phyloP scores from a whole-genome alignment of 2,113 vertebrate species.

The Oxyruncus cristatus region DNA sequence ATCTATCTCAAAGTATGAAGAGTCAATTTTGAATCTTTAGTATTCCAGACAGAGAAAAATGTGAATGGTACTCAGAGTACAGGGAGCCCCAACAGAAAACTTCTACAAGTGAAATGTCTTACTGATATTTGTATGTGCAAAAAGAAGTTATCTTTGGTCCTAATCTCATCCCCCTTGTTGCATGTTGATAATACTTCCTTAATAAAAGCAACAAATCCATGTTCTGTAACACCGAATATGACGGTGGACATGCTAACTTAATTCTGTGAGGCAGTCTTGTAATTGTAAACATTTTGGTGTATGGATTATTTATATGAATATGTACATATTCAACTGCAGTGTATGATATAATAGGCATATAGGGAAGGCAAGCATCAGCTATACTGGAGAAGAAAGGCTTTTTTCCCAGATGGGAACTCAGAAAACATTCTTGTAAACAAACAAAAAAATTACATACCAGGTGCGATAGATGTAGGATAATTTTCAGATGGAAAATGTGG shows the following conservation, averaged over 20 bases:
- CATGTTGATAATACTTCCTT: background rate
- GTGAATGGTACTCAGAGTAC: background rate
- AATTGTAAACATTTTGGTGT: background rate
- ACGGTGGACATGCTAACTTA: background rate
- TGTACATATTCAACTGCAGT: background rate
- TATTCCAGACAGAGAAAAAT: background rate
- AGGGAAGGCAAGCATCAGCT: background rate
- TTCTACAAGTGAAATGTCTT: background rate
- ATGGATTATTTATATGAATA: background rate
- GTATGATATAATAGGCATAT: no score
- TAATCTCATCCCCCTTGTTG: background rate
- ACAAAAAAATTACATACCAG: background rate
- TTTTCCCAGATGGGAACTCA: background rate
- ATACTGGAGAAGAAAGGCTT: background rate
- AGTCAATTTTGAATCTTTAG: background rate
- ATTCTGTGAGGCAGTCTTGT: background rate
- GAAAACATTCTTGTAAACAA: background rate
- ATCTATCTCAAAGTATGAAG: background rate
- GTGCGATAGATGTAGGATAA: background rate
- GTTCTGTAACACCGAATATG: background rate
- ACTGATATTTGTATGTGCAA: background rate
- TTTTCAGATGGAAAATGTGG: background rate
- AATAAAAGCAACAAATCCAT: background rate
- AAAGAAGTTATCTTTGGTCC: background rate
- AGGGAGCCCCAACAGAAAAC: background rate